Evolutionary conservation across 2,888 invertebrate species (phyloP).

Genomic region (Thereva unica): DNA sequence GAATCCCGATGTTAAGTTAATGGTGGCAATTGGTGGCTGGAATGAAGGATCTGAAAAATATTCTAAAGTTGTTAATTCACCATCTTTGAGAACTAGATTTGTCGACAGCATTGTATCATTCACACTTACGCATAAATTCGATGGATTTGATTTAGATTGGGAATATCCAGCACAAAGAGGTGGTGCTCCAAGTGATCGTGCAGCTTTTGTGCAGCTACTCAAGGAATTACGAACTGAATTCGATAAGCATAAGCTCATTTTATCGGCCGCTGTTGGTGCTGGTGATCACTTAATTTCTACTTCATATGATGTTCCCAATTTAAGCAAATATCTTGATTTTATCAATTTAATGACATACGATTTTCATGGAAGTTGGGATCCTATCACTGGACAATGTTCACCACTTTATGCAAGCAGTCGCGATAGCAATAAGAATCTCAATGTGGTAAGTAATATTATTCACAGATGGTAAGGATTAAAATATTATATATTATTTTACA

Average conservation of each 20-base stretch:
- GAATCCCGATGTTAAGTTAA: conserved; percentile 58
- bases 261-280: conserved; percentile 62
- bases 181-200: conserved; percentile 50
- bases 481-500: conserved; percentile 16
- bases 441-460: too few species aligned
- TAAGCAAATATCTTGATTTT: conserved; percentile 59
- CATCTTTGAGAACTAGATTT: conserved; percentile 55
- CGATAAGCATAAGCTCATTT: conserved; percentile 53
- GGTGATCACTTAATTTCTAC: conserved; percentile 54
- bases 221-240: conserved; percentile 54
- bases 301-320: conserved; percentile 61
- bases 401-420: conserved; percentile 55
- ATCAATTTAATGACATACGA: conserved; percentile 66
- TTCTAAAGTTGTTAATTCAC: conserved; percentile 52
- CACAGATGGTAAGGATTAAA: too few species aligned
- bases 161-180: conserved; percentile 63
- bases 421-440: conserved; percentile 40
- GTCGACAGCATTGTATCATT: conserved; percentile 60
- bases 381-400: conserved; percentile 59
- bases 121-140: conserved; percentile 60
- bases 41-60: conserved; percentile 61
- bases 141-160: conserved; percentile 70
- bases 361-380: conserved; percentile 62
- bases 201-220: conserved; percentile 50
- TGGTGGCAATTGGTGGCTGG: conserved; percentile 64